Percentiles rank a stretch among this genome's conserved stretches.
phyloP scores from a whole-genome alignment of 2,797 vertebrate genomes.

The Ibycter americanus region DNA sequence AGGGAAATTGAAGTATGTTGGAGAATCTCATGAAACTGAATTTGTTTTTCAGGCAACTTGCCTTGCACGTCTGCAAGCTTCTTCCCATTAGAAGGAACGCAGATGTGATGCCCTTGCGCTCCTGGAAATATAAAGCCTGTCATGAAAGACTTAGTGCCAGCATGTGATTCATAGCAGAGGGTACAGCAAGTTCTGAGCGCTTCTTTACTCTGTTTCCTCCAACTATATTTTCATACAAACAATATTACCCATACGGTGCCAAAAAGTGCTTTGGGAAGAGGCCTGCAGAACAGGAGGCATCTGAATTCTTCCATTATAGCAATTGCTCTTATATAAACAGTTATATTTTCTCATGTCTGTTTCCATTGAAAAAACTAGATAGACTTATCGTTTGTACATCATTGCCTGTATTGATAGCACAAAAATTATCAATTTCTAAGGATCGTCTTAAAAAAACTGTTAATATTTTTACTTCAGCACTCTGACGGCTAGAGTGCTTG shows the following conservation, averaged over 20 bases:
- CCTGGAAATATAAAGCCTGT: neutral
- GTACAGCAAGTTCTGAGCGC: neutral
- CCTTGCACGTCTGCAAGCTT: neutral
- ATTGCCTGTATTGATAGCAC: neutral
- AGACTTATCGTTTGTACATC: neutral
- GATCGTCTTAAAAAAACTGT: neutral
- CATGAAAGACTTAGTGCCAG: neutral
- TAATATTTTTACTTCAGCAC: neutral
- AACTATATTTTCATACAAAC: neutral
- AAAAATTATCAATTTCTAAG: neutral
- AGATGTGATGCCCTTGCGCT: neutral
- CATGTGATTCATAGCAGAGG: neutral
- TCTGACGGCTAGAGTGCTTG: neutral
- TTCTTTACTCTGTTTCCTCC: neutral
- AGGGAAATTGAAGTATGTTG: slow-evolving; percentile 93
- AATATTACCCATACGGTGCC: neutral
- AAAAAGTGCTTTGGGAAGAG: neutral
- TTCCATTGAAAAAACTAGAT: neutral
- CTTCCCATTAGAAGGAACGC: neutral
- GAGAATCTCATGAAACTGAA: neutral
- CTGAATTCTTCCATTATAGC: neutral
- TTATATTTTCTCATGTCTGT: neutral
- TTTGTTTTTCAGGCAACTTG: neutral
- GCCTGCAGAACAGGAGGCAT: neutral
- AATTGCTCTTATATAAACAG: neutral